Percentiles rank a stretch among this genome's conserved stretches.
These are phyloP conservation scores for Meta bourneti DNA, from an alignment of 2,888 invertebrate genomes.

Conservation along the genomic window DNA sequence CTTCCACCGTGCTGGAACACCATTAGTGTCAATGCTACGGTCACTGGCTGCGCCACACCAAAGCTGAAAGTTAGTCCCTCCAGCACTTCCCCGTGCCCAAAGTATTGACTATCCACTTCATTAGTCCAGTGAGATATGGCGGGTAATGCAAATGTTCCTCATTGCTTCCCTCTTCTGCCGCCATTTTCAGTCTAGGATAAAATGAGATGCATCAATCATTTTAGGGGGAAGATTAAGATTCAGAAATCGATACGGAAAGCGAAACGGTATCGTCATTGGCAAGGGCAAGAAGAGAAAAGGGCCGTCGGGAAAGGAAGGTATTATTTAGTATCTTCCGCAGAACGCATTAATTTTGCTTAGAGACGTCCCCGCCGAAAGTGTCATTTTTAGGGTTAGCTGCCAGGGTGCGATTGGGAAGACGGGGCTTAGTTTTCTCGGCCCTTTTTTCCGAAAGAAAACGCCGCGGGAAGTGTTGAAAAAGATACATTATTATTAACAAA, in stretches of 20 bases:
- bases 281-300: slow-evolving; percentile 8
- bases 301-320: slow-evolving; percentile 22
- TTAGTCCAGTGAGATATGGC: slow-evolving; percentile 44
- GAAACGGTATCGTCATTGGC: slow-evolving; percentile 37
- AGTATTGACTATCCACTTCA: slow-evolving; percentile 55
- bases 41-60: background rate
- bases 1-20: background rate
- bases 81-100: background rate
- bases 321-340: slow-evolving; percentile 64
- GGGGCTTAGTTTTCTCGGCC: slow-evolving; percentile 8
- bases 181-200: slow-evolving; percentile 45
- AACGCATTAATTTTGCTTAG: slow-evolving; percentile 68
- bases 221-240: slow-evolving; percentile 67
- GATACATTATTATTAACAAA: slow-evolving; percentile 10
- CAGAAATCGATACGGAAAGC: slow-evolving; percentile 54
- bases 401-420: slow-evolving; percentile 37
- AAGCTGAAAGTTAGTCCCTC: background rate
- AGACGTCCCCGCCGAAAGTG: slow-evolving; percentile 26
- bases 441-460: background rate
- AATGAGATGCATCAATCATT: slow-evolving; percentile 71
- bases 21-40: background rate
- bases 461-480: slow-evolving; percentile 1
- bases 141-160: slow-evolving; percentile 33
- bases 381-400: slow-evolving; percentile 51
- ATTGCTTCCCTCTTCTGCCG: background rate